These are phyloP conservation scores for Lacerta bilineata DNA, from an alignment of 2,797 vertebrate genomes.

Conservation along the genomic window DNA sequence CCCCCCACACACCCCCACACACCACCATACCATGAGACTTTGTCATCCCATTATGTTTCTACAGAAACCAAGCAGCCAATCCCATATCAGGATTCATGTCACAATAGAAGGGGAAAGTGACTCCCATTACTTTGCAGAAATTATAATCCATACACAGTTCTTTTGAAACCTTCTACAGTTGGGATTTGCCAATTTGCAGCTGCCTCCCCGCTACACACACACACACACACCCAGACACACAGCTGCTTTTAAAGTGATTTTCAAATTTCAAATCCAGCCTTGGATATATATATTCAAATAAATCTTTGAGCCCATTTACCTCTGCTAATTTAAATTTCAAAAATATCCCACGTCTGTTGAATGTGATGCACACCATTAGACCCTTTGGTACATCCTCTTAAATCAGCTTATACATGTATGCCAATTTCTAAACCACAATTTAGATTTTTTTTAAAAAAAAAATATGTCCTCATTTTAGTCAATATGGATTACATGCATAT, in stretches of 20 bases:
- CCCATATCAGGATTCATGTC: neutral
- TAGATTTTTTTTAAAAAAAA: constrained; percentile 31
- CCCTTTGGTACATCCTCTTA: constrained; percentile 14
- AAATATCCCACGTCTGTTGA: neutral
- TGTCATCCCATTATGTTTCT: neutral
- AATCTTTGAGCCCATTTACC: neutral
- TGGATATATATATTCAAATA: neutral
- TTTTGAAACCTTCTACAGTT: neutral
- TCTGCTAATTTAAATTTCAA: neutral
- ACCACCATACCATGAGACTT: no score
- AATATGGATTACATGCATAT: constrained; percentile 27
- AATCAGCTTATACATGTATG: constrained; percentile 21
- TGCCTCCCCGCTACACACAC: neutral
- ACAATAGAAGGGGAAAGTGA: neutral
- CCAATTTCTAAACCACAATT: neutral
- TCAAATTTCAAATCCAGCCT: neutral
- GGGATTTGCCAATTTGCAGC: neutral
- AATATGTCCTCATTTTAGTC: constrained; percentile 25
- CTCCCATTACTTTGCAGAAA: neutral
- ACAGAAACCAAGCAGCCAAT: neutral
- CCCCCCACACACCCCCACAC: no score
- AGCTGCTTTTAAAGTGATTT: neutral
- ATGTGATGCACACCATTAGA: neutral
- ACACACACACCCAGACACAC: no score
- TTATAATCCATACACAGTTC: neutral